Conservation (phyloP, 2,113 vertebrate species). For the Eulacestoma nigropectus region DNA sequence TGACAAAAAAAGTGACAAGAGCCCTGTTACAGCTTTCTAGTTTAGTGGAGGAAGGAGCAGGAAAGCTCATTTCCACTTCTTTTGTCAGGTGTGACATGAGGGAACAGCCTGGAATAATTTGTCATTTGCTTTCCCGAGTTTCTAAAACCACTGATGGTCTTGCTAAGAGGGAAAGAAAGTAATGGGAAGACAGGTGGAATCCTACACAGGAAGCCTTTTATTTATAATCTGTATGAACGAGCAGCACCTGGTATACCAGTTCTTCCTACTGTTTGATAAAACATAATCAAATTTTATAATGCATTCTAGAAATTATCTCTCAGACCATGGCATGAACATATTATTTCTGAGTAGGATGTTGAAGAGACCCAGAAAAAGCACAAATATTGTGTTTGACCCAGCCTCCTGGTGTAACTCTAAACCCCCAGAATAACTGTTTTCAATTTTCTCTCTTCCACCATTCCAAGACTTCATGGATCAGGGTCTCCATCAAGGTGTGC, state of each 20-base stretch:
- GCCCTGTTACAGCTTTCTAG: not conserved
- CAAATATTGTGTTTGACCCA: not conserved
- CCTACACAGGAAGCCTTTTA: not conserved
- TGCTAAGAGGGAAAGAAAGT: not conserved
- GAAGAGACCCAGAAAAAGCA: not conserved
- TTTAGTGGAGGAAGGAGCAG: not conserved
- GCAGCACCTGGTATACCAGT: fast-evolving
- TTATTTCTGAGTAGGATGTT: not conserved
- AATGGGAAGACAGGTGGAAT: not conserved
- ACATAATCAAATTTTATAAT: not conserved
- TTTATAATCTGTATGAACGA: not conserved
- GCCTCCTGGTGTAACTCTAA: not conserved
- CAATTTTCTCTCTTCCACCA: not conserved
- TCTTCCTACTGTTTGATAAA: not conserved
- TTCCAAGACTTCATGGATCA: constrained; percentile 25
- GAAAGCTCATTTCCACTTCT: not conserved
- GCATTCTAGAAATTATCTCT: not conserved
- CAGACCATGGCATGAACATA: not conserved
- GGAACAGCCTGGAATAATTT: not conserved
- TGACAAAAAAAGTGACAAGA: not conserved
- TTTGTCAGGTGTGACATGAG: not conserved
- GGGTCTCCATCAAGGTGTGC: constrained; percentile 13
- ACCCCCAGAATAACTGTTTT: not conserved
- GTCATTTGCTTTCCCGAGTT: not conserved
- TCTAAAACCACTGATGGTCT: not conserved